Base-by-base conservation (phyloP, 2,113 vertebrate species). In the Oncorhynchus kisutch region DNA sequence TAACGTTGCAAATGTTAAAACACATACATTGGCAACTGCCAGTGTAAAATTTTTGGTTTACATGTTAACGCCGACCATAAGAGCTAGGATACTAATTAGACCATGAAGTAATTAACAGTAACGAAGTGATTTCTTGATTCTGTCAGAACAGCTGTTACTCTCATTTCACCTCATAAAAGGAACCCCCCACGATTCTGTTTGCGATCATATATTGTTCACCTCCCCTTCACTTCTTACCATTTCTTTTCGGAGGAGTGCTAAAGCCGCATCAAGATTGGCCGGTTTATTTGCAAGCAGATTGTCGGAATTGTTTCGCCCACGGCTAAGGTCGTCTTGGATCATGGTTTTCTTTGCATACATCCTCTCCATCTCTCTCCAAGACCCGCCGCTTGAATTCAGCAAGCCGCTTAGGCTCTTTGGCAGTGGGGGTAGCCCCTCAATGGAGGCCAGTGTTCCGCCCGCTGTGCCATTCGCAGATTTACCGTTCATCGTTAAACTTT, bases 321-420 rank as follows among this genome's bases (percentile, higher is more conserved):
- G 94, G 91, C 94, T 97, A 92, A 99, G 91, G 86, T 98, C 97
- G 93, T 99, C 96, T 86, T 99, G 97, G 92, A 99, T 99, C 92
- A 96, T 96, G 77, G 95, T 97, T 68, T 97, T 98, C 94, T 98
- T 97, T 34, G 95, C 95, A 90, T 98, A 97, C 86, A 99, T 93
- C 81, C 97, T 90, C 94, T 99, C 95, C 94, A 99, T 95, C 76
- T 96, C 96, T 75, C 97, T 91, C 96, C 96, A 98, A 54, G 96
- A 97, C 78, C 96, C 96, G 78, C 97, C 95, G 83, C 97, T 96
- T 5, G 97, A 98, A 92, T 96, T 96, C 68, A 99, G 92, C 86
- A 99, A 91, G 81, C 97, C 97, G 92, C 97, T 97, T 80, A 99
- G 92, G 92, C 97, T 98, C 91, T 97, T 96, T 73, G 97, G 97